Evolutionary conservation across 2,888 invertebrate genomes (phyloP).

Genomic region (Neoitamus cyanurus): DNA sequence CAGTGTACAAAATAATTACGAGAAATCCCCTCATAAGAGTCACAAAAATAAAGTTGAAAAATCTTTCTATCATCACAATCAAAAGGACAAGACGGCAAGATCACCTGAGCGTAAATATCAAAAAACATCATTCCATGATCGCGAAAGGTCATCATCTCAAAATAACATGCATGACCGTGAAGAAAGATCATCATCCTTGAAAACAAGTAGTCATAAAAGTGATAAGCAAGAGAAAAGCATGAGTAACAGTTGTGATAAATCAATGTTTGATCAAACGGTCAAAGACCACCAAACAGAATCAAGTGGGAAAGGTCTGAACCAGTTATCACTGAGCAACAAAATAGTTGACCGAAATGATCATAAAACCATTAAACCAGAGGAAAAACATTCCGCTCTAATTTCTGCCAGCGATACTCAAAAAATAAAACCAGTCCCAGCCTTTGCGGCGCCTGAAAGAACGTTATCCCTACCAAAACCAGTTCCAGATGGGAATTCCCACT

Average conservation of each 20-base stretch:
- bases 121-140: neutral
- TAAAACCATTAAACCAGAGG: neutral
- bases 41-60: too few relatives aligned
- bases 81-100: too few relatives aligned
- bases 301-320: neutral
- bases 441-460: neutral
- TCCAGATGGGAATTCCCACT: neutral
- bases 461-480: neutral
- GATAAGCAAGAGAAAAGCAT: neutral
- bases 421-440: neutral
- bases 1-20: too few relatives aligned
- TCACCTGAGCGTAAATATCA: neutral
- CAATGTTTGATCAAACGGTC: neutral
- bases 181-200: neutral
- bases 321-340: neutral
- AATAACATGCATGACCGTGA: neutral
- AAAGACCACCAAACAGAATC: neutral
- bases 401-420: neutral
- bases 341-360: neutral
- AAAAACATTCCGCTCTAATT: neutral
- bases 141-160: neutral
- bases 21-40: too few relatives aligned
- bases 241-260: neutral
- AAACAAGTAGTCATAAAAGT: neutral
- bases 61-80: too few relatives aligned